Evolutionary conservation across 1,140 invertebrate species (phyloP).

Genomic region (Drosophila pruinosa): DNA sequence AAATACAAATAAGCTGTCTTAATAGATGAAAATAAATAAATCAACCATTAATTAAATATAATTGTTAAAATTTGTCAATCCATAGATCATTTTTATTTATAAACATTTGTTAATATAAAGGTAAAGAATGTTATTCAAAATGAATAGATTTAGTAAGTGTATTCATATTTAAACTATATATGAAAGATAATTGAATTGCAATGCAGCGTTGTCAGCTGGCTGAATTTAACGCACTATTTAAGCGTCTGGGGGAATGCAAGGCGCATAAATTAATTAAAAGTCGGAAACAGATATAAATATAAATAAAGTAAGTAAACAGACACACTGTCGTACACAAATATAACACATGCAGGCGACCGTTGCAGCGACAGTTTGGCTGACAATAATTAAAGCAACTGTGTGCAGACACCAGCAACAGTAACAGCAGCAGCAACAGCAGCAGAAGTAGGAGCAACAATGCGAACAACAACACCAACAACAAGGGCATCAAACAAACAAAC

Average conservation of each 20-base stretch:
- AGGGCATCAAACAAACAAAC: constrained; percentile 36
- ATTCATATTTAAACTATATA: not conserved
- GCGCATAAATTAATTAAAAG: constrained; percentile 76
- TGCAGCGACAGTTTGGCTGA: constrained; percentile 63
- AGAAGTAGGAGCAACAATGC: constrained; percentile 18
- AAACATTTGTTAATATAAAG: no score
- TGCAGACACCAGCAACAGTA: constrained; percentile 25
- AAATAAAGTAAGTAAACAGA: constrained; percentile 35
- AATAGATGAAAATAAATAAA: no score
- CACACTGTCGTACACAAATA: constrained; percentile 22
- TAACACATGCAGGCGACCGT: constrained; percentile 40
- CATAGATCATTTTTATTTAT: no score
- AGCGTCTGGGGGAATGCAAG: constrained; percentile 39
- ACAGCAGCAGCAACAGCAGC: constrained; percentile 17
- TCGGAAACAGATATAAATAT: constrained; percentile 74
- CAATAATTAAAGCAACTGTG: constrained; percentile 74
- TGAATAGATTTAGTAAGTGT: not conserved
- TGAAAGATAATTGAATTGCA: constrained; percentile 17
- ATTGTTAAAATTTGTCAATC: no score
- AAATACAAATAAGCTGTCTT: no score
- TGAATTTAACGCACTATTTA: constrained; percentile 50
- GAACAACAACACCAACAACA: not conserved
- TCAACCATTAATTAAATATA: no score
- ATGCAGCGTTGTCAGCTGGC: not conserved
- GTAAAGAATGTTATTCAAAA: no score